Evolutionary conservation across 2,797 vertebrate genomes (phyloP).

Genomic region (Acanthiza pusilla): DNA sequence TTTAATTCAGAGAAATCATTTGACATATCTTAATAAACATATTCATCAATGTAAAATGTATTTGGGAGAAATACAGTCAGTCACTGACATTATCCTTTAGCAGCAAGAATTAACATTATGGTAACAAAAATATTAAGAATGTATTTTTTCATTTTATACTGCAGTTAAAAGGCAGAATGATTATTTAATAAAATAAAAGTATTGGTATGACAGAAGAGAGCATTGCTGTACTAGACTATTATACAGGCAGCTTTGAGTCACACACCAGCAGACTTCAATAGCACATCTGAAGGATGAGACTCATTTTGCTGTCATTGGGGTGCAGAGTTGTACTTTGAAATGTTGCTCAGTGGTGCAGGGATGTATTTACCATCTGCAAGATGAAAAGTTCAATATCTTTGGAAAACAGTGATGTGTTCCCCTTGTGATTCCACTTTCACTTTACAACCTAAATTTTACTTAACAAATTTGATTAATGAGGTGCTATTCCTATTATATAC

Average conservation of each 20-base stretch:
- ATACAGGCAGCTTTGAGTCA: slow-evolving; percentile 2
- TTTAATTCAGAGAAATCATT: slow-evolving; percentile 41
- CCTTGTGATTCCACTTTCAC: not conserved
- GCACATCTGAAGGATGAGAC: not conserved
- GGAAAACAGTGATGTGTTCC: not conserved
- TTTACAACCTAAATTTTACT: not conserved
- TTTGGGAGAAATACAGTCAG: slow-evolving; percentile 31
- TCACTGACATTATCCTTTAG: slow-evolving; percentile 10
- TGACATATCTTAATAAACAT: slow-evolving; percentile 53
- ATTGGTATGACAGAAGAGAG: not conserved
- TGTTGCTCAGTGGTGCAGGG: not conserved
- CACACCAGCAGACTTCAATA: not conserved
- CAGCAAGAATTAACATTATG: not conserved
- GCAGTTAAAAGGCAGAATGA: not conserved
- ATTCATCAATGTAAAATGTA: slow-evolving; percentile 19
- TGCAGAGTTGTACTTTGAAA: not conserved
- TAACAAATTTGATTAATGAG: not conserved
- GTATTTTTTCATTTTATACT: not conserved
- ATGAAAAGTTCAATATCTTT: not conserved
- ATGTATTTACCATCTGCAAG: not conserved
- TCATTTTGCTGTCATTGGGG: not conserved
- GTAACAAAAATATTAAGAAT: not conserved
- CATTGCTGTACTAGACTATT: not conserved
- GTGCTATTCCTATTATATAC: not conserved
- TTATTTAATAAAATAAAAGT: slow-evolving; percentile 16